These are phyloP conservation scores for Siniperca chuatsi DNA, from an alignment of 2,113 vertebrate species.

Conservation along the genomic window DNA sequence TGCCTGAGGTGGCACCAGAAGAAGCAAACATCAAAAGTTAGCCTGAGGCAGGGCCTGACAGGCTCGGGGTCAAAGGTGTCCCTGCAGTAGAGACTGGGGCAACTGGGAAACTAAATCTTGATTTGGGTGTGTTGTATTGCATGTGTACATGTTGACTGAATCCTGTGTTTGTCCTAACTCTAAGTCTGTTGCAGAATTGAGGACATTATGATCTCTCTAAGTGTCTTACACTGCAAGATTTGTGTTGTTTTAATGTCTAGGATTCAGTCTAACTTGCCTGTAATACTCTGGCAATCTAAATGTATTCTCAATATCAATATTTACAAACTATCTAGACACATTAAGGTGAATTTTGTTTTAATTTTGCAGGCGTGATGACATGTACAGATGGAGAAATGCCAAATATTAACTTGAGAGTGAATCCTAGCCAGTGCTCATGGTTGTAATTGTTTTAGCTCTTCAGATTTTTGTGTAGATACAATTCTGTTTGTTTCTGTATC, in stretches of 20 bases:
- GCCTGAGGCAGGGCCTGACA: conserved; percentile 33
- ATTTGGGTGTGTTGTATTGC: conserved; percentile 39
- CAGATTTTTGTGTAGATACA: background rate
- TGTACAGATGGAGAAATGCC: background rate
- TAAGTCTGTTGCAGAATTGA: background rate
- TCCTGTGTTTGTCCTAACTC: conserved; percentile 19
- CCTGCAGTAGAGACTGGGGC: conserved; percentile 47
- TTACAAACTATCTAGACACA: background rate
- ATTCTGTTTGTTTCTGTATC: conserved; percentile 10
- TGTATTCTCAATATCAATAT: background rate
- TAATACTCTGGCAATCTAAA: background rate
- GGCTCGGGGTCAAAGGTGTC: conserved; percentile 44
- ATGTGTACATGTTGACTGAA: conserved; percentile 34
- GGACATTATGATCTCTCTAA: background rate
- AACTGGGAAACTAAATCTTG: conserved; percentile 60
- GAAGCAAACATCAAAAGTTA: conserved; percentile 48
- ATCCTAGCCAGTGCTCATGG: conserved; percentile 29
- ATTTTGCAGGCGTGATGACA: background rate
- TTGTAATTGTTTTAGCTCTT: background rate
- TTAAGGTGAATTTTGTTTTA: background rate
- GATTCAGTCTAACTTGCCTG: conserved; percentile 27
- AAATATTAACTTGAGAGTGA: conserved; percentile 11
- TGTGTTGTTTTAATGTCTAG: conserved; percentile 17
- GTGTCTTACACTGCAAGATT: background rate
- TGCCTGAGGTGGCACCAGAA: conserved; percentile 19